Percentiles rank a stretch among this genome's conserved stretches.
These are phyloP conservation scores for Anarhynchus alexandrinus DNA, from an alignment of 2,113 vertebrate genomes.

Conservation along the genomic window DNA sequence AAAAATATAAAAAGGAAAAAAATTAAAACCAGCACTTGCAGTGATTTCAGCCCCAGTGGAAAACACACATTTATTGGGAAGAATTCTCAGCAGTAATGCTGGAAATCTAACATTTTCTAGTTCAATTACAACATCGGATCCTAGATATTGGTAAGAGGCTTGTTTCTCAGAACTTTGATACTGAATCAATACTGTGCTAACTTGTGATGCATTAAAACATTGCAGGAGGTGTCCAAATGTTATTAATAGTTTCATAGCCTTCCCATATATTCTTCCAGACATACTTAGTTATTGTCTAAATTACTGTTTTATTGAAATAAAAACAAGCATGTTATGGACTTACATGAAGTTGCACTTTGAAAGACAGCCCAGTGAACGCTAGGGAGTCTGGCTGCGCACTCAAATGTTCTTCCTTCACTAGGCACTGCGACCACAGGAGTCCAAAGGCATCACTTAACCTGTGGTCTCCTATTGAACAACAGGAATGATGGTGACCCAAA, in stretches of 20 bases:
- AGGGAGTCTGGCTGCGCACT: background rate
- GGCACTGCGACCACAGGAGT: background rate
- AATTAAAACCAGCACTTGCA: slow-evolving; percentile 68
- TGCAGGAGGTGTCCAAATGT: slow-evolving; percentile 60
- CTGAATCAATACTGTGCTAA: slow-evolving; percentile 73
- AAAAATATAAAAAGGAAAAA: slow-evolving; percentile 64
- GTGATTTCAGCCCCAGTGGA: slow-evolving; percentile 70
- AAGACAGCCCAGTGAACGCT: slow-evolving; percentile 6
- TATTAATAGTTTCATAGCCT: slow-evolving; percentile 75
- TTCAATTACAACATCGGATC: slow-evolving; percentile 76
- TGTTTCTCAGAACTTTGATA: slow-evolving; percentile 71
- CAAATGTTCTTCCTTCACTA: background rate
- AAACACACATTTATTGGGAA: slow-evolving; percentile 78
- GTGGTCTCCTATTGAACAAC: background rate
- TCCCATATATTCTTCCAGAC: slow-evolving; percentile 61
- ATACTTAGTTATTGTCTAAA: slow-evolving; percentile 73
- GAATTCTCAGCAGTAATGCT: slow-evolving; percentile 76
- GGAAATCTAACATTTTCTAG: slow-evolving; percentile 77
- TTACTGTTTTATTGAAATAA: slow-evolving; percentile 68
- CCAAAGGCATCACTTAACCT: background rate
- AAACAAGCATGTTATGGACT: slow-evolving; percentile 52
- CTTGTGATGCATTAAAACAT: slow-evolving; percentile 70
- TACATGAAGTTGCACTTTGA: slow-evolving; percentile 42
- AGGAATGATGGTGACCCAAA: background rate
- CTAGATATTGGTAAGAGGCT: slow-evolving; percentile 78